phyloP scores from a whole-genome alignment of 2,888 invertebrate genomes.

The Drosophila siamana region DNA sequence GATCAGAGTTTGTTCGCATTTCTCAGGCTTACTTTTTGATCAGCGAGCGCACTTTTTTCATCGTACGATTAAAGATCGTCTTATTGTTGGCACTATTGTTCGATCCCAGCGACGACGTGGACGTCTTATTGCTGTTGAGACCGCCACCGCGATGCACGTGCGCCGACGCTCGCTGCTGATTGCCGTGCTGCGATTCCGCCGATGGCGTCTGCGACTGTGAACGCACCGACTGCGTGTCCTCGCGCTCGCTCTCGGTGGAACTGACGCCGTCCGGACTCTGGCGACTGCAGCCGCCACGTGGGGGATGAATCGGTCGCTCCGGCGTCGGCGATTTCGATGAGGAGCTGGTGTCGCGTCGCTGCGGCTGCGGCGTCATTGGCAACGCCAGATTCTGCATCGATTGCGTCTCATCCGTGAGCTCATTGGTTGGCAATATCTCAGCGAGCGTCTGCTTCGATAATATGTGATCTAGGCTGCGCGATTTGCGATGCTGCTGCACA shows the following conservation, averaged over 20 bases:
- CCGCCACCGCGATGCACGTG: conserved; percentile 80
- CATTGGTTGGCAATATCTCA: conserved; percentile 66
- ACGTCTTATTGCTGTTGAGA: conserved; percentile 72
- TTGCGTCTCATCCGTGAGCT: conserved; percentile 82
- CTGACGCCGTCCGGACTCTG: conserved; percentile 85
- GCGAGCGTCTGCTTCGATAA: conserved; percentile 86
- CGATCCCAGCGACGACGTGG: conserved; percentile 74
- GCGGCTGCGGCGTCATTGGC: conserved; percentile 76
- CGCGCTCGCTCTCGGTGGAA: conserved; percentile 84
- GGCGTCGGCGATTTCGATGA: conserved; percentile 83
- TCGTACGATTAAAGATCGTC: conserved; percentile 94
- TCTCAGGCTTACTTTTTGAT: conserved; percentile 86
- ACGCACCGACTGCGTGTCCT: conserved; percentile 75
- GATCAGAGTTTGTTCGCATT: conserved; percentile 15
- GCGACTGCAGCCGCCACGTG: conserved; percentile 61
- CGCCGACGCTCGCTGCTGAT: conserved; percentile 78
- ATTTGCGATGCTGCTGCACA: conserved; percentile 86
- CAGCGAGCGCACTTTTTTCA: conserved; percentile 93
- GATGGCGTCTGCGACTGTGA: conserved; percentile 17
- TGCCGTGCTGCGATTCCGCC: conserved; percentile 49
- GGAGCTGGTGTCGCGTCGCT: conserved; percentile 62
- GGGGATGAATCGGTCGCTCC: conserved; percentile 56
- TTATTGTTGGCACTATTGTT: conserved; percentile 87
- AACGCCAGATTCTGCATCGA: conserved; percentile 84
- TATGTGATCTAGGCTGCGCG: conserved; percentile 89